Base-by-base conservation (phyloP, 2,113 vertebrate genomes). In the Ovis canadensis region DNA sequence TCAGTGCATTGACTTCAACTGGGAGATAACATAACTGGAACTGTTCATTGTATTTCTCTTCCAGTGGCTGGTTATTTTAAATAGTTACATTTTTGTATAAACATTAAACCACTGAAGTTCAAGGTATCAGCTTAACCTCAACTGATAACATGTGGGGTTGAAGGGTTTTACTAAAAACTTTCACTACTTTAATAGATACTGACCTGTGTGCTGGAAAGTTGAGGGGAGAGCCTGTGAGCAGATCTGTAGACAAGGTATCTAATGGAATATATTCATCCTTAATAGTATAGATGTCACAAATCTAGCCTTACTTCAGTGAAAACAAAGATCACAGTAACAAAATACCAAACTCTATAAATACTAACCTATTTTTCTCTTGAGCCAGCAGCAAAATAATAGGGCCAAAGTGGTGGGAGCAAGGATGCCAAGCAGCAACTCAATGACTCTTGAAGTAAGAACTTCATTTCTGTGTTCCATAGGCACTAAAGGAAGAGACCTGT, bases 331-430 rank as follows among this genome's bases (percentile, higher is more conserved):
- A 36, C 15, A 17, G 43, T 59, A 52, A 93, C 60, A 64, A 91
- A 88, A 48, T 64, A 45, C 14, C 7, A 16, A 4, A 17, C 15
- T 82, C 74, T 27, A 1, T 84, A 57, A 50, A 82, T 80, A 98
- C 98, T 93, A 67, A 98, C 97, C 98, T 62, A 3, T 52, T 93
- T 71, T 98, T 94, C 62, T 98, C 96, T 96, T 97, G 96, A 96
- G 27, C 67, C 97, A 96, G n/a, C 31, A 98, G 89, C 89, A 93
- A 77, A 97, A 10, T n/a, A 94, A 45, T 15, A 98, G 16, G 55
- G 43, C 14, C 3, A 85, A 1, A 1, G 1, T 23, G 36, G 15
- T 11, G 33, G 33, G 40, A n/a, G 6, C 60, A 21, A 96, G 45
- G 45, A 27, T 23, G 27, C 93, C 40, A 0, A 97, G 48, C 14